phyloP scores from a whole-genome alignment of 2,113 vertebrate genomes.

The Mirounga angustirostris region DNA sequence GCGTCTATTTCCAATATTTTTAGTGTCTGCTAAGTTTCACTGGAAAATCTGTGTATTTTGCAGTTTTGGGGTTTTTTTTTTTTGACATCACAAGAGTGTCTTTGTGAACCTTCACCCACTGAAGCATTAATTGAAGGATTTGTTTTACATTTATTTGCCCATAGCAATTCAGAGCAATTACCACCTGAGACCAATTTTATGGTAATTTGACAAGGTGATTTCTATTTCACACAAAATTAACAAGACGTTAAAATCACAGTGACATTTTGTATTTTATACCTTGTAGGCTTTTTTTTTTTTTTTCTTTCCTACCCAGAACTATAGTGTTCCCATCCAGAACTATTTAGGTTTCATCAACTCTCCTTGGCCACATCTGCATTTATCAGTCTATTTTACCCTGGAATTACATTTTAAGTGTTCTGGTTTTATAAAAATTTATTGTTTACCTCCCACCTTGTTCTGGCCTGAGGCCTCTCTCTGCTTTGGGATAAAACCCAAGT shows the following conservation, averaged over 20 bases:
- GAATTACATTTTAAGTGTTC: neutral
- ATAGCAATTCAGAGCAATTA: neutral
- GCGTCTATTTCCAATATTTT: neutral
- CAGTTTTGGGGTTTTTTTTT: neutral
- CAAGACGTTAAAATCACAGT: neutral
- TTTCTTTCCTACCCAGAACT: neutral
- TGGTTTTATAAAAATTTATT: neutral
- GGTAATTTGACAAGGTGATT: neutral
- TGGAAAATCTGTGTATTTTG: neutral
- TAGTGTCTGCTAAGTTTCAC: neutral
- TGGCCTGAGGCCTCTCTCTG: neutral
- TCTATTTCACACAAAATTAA: neutral
- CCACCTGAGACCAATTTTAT: neutral
- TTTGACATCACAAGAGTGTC: neutral
- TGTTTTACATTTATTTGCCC: constrained; percentile 1
- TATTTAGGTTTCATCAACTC: neutral
- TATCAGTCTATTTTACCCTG: neutral
- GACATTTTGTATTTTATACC: neutral
- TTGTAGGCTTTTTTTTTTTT: neutral
- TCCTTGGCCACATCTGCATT: neutral
- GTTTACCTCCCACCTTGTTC: neutral
- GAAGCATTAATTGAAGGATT: neutral
- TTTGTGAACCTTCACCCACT: neutral
- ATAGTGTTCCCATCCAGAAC: neutral
- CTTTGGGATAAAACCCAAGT: neutral